Evolutionary conservation across 2,797 vertebrate species (phyloP).

Genomic region (Otolemur crassicaudatus): DNA sequence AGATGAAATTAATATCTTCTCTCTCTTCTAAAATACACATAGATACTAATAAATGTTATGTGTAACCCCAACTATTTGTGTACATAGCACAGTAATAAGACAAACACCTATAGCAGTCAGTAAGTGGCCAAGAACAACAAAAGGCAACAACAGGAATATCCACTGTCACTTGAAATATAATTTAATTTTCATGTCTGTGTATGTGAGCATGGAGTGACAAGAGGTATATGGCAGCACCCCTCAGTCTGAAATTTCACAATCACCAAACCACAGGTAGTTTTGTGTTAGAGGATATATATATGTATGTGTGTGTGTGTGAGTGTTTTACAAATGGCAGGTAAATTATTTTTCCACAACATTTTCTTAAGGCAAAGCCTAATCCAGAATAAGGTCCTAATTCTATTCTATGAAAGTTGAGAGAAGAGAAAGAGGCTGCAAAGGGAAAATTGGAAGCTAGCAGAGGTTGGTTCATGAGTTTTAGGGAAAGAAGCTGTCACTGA

Average conservation of each 20-base stretch:
- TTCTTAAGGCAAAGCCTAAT: background rate
- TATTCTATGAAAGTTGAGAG: background rate
- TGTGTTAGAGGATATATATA: background rate
- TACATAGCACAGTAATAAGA: background rate
- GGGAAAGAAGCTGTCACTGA: background rate
- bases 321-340: background rate
- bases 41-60: background rate
- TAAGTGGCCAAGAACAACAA: background rate
- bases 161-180: background rate
- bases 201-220: background rate
- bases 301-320: background rate
- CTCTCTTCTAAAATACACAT: background rate
- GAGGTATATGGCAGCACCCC: background rate
- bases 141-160: background rate
- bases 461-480: background rate
- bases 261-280: background rate
- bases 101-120: background rate
- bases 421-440: background rate
- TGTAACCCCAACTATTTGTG: background rate
- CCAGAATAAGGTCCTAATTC: background rate
- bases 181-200: background rate
- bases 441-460: background rate
- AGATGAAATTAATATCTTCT: background rate
- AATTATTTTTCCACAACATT: background rate
- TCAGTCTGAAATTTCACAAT: background rate